A percentile compares a stretch with the other conserved stretches of the same genome.
phyloP scores from a whole-genome alignment of 2,888 invertebrate genomes.

The Leptopilina myrica region DNA sequence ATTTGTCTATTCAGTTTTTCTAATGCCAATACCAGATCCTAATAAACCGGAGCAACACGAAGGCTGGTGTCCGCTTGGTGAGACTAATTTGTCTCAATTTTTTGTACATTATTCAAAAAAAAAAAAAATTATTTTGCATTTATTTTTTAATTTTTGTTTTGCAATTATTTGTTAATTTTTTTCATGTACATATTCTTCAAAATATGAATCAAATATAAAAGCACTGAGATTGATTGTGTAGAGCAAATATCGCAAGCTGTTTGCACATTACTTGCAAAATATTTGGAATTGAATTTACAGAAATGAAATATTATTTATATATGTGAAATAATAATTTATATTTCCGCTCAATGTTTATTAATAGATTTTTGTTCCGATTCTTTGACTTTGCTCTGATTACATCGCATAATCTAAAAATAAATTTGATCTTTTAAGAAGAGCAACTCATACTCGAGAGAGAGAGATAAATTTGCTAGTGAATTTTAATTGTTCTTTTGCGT shows the following conservation, averaged over 20 bases:
- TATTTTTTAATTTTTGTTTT: background rate
- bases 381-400: constrained; percentile 16
- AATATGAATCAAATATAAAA: background rate
- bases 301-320: background rate
- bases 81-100: constrained; percentile 71
- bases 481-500: background rate
- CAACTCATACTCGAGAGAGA: background rate
- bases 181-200: background rate
- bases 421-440: constrained; percentile 21
- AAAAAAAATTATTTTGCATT: no score
- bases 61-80: constrained; percentile 92
- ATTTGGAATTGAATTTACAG: no score
- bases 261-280: constrained; percentile 15
- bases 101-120: background rate
- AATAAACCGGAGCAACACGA: constrained; percentile 93
- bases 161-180: background rate
- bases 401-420: constrained; percentile 19
- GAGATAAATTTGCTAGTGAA: background rate
- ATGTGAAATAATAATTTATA: background rate
- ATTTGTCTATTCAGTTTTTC: constrained; percentile 72
- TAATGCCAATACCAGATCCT: constrained; percentile 89
- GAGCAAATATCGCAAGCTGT: constrained; percentile 17
- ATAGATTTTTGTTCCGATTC: constrained; percentile 2
- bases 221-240: constrained; percentile 27
- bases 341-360: background rate